phyloP scores from a whole-genome alignment of 2,888 invertebrate genomes.

The Eudasyphora cyanicolor region DNA sequence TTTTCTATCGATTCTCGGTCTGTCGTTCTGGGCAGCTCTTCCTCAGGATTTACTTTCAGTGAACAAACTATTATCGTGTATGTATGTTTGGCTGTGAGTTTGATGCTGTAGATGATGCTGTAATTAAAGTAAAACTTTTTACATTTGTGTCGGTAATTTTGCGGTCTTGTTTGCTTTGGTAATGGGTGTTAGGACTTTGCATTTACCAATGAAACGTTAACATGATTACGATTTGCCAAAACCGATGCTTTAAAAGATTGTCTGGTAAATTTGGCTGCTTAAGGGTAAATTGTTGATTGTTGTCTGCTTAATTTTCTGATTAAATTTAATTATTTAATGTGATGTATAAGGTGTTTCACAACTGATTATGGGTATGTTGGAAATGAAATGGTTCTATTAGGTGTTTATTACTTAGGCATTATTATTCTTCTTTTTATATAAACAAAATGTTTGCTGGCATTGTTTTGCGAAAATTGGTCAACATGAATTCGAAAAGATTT shows the following conservation, averaged over 20 bases:
- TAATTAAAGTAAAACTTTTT: slow-evolving; percentile 70
- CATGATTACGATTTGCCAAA: not conserved
- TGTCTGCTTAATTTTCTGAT: slow-evolving; percentile 38
- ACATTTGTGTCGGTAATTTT: slow-evolving; percentile 68
- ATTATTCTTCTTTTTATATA: too few relatives aligned
- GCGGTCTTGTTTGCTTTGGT: slow-evolving; percentile 60
- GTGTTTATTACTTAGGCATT: too few relatives aligned
- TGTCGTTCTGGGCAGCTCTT: slow-evolving; percentile 18
- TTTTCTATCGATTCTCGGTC: slow-evolving; percentile 58
- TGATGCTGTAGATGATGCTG: slow-evolving; percentile 61
- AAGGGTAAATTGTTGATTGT: slow-evolving; percentile 46
- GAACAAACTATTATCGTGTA: not conserved
- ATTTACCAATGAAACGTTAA: slow-evolving; percentile 16
- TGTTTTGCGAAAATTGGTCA: too few relatives aligned
- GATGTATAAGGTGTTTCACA: not conserved
- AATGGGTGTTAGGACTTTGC: slow-evolving; percentile 62
- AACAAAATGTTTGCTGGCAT: too few relatives aligned
- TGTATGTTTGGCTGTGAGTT: slow-evolving; percentile 23
- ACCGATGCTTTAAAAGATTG: slow-evolving; percentile 34
- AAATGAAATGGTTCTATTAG: too few relatives aligned
- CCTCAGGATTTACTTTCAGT: not conserved
- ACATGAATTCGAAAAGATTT: too few relatives aligned
- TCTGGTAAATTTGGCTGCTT: slow-evolving; percentile 20
- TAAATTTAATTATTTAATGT: slow-evolving; percentile 29
- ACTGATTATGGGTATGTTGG: not conserved